Evolutionary conservation across 2,888 invertebrate genomes (phyloP).

Genomic region (Idaea biselata): DNA sequence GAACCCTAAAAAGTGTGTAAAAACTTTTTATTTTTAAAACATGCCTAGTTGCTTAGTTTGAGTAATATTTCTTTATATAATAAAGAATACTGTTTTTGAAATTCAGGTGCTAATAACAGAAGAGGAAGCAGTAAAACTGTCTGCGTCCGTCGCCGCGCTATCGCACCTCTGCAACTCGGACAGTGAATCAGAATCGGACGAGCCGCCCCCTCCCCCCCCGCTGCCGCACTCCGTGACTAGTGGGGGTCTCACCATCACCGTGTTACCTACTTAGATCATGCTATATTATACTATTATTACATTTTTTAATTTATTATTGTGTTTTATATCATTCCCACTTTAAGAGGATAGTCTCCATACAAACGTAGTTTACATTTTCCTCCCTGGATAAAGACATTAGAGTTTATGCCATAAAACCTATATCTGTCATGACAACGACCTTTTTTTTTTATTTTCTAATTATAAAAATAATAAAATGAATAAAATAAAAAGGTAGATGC

Average conservation of each 20-base stretch:
- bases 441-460: too few species aligned
- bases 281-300: neutral
- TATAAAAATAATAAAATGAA: too few species aligned
- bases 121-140: slow-evolving; percentile 8
- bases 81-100: neutral
- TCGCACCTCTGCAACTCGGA: slow-evolving; percentile 20
- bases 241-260: slow-evolving; percentile 14
- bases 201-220: slow-evolving; percentile 7
- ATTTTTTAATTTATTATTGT: too few species aligned
- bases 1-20: too few species aligned
- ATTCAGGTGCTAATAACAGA: slow-evolving; percentile 20
- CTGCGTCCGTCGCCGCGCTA: slow-evolving; percentile 10
- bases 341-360: too few species aligned
- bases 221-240: slow-evolving; percentile 15
- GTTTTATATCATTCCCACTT: too few species aligned
- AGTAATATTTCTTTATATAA: neutral
- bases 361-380: too few species aligned
- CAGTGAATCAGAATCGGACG: slow-evolving; percentile 14
- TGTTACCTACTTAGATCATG: slow-evolving; percentile 1
- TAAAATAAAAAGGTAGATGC: too few species aligned
- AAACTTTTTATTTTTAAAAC: too few species aligned
- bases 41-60: neutral
- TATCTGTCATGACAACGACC: too few species aligned
- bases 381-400: too few species aligned
- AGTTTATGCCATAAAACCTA: too few species aligned